Evolutionary conservation across 2,113 vertebrate species (phyloP), one percentile per base, ranked within the genome.

Genomic region (Misgurnus mizolepis): DNA sequence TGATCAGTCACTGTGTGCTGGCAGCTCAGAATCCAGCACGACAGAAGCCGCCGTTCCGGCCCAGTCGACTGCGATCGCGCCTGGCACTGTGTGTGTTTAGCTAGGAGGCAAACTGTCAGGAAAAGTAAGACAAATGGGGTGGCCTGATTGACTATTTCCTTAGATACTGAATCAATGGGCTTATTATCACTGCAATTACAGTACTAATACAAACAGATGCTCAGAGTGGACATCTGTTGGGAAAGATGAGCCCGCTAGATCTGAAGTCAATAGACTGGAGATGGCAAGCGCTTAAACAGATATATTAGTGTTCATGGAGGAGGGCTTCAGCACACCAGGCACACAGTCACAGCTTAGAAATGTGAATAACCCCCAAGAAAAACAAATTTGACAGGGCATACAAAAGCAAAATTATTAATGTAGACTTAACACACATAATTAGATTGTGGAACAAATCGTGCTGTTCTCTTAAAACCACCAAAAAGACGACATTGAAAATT

Each of bases 131-230:
- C 91, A 91, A 94, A 97, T 95, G 95, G 87, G 90, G 91, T 91
- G 89, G 91, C 93, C 92, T 93, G 90, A 93, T 92, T 92, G 95
- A 95, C 95, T 94, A 94, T 93, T 95, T 94, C 94, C 93, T 96
- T 91, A 95, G 92, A 93, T 93, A 93, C 93, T 91, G 91, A 95
- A 96, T 95, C 95, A 96, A 94, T 93, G 94, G 94, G 89, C 93
- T 95, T 94, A 95, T 96, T 96, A 95, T 96, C 93, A 92, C 94
- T 87, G 90, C 93, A 96, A 96, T 96, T 95, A 94, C 91, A 93
- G 89, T 92, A 92, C 93, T 95, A 94, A 95, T 94, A 93, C 94
- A 95, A 95, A 95, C 94, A 97, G 94, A 96, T 95, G 94, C 89
- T 94, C 81, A 76, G 86, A 88, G 90, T 87, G 93, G 93, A 94